Conservation (phyloP, 2,888 invertebrate genomes). For the Salticus scenicus region DNA sequence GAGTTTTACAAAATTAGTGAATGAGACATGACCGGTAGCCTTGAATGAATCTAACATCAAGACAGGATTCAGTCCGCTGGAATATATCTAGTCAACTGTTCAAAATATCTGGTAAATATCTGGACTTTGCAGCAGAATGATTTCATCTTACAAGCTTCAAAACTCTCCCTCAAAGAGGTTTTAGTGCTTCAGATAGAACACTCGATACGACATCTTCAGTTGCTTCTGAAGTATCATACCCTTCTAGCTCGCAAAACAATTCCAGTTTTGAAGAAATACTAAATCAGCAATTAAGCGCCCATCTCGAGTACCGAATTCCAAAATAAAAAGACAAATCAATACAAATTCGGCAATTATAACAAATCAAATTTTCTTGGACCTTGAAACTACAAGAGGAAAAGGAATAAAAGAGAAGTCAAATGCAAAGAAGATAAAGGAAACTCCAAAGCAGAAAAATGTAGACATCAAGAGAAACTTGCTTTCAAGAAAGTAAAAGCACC, state of each 20-base stretch:
- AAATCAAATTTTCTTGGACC: no score
- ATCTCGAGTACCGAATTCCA: no score
- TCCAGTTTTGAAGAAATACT: background rate
- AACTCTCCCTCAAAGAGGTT: background rate
- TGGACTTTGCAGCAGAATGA: slow-evolving; percentile 4
- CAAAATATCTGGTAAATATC: background rate
- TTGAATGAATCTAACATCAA: background rate
- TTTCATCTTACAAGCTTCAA: background rate
- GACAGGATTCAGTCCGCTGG: slow-evolving; percentile 5
- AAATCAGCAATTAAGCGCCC: background rate
- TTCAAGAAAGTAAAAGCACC: no score
- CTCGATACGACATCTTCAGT: background rate
- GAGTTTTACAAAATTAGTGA: background rate
- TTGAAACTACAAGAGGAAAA: no score
- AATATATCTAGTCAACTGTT: background rate
- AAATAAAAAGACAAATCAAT: no score
- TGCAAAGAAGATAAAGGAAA: no score
- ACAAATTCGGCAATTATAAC: no score
- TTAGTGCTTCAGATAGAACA: background rate
- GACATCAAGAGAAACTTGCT: no score
- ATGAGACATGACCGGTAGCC: background rate
- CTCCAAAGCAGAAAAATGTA: no score
- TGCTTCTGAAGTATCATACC: background rate
- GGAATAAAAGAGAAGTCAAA: no score
- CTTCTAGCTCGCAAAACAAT: background rate